Percentiles rank a stretch among this genome's conserved stretches.
phyloP scores from a whole-genome alignment of 2,888 invertebrate genomes.

The Ormyrus nitidulus region DNA sequence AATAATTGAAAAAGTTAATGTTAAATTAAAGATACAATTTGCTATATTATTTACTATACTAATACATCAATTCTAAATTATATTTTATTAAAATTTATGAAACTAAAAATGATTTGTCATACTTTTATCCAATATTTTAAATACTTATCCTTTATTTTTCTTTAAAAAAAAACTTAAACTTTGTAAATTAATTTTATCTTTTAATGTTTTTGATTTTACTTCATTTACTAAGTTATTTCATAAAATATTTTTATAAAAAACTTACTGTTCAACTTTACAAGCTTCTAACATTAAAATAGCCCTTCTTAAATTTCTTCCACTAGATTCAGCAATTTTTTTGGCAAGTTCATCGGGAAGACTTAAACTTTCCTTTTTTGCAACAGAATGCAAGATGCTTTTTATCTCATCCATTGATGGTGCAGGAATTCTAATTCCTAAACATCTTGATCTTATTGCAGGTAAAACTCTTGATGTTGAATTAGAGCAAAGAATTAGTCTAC shows the following conservation, averaged over 20 bases:
- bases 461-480: slow-evolving; percentile 97
- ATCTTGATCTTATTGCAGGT: slow-evolving; percentile 97
- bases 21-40: slow-evolving; percentile 30
- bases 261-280: slow-evolving; percentile 90
- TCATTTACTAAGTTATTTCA: too few relatives aligned
- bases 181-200: too few relatives aligned
- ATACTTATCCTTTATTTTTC: not conserved
- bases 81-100: slow-evolving; percentile 14
- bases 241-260: not conserved
- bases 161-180: too few relatives aligned
- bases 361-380: slow-evolving; percentile 89
- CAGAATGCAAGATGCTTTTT: slow-evolving; percentile 78
- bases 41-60: too few relatives aligned
- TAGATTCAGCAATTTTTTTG: slow-evolving; percentile 84
- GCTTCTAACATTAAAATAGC: slow-evolving; percentile 96
- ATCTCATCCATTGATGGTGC: slow-evolving; percentile 91
- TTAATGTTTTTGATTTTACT: too few relatives aligned
- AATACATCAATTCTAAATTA: slow-evolving; percentile 5
- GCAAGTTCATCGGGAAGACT: slow-evolving; percentile 87
- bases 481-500: slow-evolving; percentile 94
- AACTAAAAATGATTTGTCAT: not conserved
- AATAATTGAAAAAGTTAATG: slow-evolving; percentile 23
- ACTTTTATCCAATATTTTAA: not conserved
- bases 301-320: slow-evolving; percentile 92
- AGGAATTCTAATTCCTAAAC: slow-evolving; percentile 93